Conservation (phyloP, 2,113 vertebrate genomes). For the Tringa solitaria region DNA sequence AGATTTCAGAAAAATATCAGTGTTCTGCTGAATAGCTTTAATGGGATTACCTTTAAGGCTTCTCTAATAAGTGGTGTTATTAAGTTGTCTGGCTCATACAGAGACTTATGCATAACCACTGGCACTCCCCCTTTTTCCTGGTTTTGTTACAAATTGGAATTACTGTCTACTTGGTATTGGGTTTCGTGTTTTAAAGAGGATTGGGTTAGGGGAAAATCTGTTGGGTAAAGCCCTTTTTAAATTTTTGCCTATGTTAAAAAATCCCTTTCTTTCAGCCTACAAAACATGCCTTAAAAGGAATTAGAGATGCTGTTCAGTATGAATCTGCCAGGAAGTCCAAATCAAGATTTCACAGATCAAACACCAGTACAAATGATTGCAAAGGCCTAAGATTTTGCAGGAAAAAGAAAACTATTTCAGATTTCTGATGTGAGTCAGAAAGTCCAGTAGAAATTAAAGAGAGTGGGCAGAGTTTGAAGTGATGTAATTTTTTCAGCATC, state of each 20-base stretch:
- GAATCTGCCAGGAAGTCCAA: slow-evolving; percentile 35
- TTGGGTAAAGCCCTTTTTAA: slow-evolving; percentile 12
- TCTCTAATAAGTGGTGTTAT: slow-evolving; percentile 71
- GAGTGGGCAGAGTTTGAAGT: background rate
- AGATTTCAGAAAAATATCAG: slow-evolving; percentile 65
- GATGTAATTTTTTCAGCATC: background rate
- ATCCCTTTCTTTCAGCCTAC: slow-evolving; percentile 8
- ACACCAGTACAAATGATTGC: background rate
- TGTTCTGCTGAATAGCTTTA: slow-evolving; percentile 66
- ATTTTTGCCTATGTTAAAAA: slow-evolving; percentile 37
- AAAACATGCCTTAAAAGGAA: background rate
- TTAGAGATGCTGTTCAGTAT: slow-evolving; percentile 15
- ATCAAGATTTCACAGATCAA: slow-evolving; percentile 10
- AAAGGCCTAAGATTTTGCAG: background rate
- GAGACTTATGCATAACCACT: slow-evolving; percentile 52
- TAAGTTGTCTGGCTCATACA: slow-evolving; percentile 57
- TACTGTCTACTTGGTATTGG: slow-evolving; percentile 51
- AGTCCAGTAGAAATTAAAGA: background rate
- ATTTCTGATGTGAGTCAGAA: background rate
- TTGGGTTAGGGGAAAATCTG: slow-evolving; percentile 24
- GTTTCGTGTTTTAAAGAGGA: slow-evolving; percentile 53
- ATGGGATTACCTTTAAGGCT: slow-evolving; percentile 72
- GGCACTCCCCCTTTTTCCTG: slow-evolving; percentile 49
- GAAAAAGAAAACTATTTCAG: background rate
- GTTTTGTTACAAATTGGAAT: slow-evolving; percentile 72